Evolutionary conservation across 2,113 vertebrate genomes (phyloP), one percentile per base, ranked within the genome.

Genomic region (Sinosuthora webbiana): DNA sequence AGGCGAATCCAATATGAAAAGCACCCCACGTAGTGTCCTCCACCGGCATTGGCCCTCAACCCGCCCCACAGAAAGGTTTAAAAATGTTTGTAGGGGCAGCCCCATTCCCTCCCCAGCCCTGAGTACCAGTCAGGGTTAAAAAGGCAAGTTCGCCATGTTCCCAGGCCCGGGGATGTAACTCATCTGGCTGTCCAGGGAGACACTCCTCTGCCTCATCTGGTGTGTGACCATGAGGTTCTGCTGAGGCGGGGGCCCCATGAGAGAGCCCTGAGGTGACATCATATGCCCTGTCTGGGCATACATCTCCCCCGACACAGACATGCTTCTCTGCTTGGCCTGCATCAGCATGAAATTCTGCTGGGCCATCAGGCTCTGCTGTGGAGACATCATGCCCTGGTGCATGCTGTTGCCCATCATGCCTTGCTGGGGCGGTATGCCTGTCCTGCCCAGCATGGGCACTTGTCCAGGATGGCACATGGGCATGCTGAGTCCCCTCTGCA

Each of bases 261-360:
- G 98, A 50, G 98, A 98, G 87, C 99, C 99, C 97, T 99, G 99
- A 24, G 99, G 98, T 91, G 99, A 99, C 89, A 99, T 98, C 96
- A 99, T 98, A 80, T 98, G 98, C 44, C 98, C 98, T 47, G 99
- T 98, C 93, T 98, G 99, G 91, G 98, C 98, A 39, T 99, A 99
- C 91, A 99, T 99, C 89, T 99, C 99, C 21, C 98, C 99, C 0
- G 98, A 98, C 24, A 99, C 98, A 2, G 98, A 96, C 95, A 99
- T 98, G 73, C 98, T 98, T 84, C 99, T 98, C 93, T 99, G 99
- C 94, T 99, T 99, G 78, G 98, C 98, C 97, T 99, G 99, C 98
- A 99, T 99, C 98, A 99, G 98, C 99, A 99, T 99, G 97, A 99
- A 98, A 98, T 99, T 99, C 97, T 99, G 99, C 98, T 99, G 99